phyloP scores from a whole-genome alignment of 2,797 vertebrate genomes.

The Halcyon badia region DNA sequence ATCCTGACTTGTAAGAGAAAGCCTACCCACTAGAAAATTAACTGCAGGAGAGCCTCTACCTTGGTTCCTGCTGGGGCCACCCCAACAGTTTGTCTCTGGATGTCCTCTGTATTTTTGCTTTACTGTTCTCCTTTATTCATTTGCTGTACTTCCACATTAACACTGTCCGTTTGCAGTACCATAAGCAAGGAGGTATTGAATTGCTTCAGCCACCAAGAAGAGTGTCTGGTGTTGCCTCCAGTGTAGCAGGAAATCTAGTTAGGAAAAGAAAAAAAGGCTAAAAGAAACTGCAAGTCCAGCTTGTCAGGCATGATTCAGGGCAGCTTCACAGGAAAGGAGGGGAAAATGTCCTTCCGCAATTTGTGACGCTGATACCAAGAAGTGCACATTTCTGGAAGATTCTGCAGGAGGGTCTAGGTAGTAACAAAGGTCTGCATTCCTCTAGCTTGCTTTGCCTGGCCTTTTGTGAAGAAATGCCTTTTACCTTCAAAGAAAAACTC shows the following conservation, averaged over 20 bases:
- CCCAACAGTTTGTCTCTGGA: neutral
- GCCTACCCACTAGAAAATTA: neutral
- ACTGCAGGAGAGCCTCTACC: neutral
- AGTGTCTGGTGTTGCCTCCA: neutral
- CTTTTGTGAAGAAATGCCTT: neutral
- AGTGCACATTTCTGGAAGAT: neutral
- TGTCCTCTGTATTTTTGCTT: neutral
- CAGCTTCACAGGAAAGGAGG: neutral
- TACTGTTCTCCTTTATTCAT: neutral
- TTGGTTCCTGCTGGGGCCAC: neutral
- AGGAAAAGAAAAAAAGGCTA: neutral
- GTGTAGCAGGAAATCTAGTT: neutral
- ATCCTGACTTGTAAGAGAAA: neutral
- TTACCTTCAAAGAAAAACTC: neutral
- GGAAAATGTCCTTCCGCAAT: neutral
- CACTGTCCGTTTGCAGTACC: neutral
- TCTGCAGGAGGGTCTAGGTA: neutral
- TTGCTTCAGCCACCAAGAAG: neutral
- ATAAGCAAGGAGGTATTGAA: neutral
- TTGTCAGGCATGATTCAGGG: neutral
- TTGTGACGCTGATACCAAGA: neutral
- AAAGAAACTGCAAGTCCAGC: neutral
- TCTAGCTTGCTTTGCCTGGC: slow-evolving; percentile 14
- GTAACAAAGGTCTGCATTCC: neutral
- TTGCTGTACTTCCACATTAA: neutral